phyloP scores from a whole-genome alignment of 2,888 invertebrate species.

The Xestoiulus laeticollis region DNA sequence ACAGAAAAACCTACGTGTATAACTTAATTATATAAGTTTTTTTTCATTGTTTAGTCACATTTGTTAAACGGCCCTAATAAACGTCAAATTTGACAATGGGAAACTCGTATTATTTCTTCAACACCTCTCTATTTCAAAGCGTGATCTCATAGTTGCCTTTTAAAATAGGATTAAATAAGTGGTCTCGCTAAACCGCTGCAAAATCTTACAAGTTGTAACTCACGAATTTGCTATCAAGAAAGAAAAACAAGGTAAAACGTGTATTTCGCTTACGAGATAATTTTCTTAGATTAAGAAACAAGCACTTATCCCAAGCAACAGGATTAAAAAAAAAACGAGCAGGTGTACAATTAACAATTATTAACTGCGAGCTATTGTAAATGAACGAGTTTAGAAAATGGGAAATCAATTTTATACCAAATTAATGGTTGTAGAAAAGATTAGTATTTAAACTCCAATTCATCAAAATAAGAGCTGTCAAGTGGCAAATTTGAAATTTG shows the following conservation, averaged over 20 bases:
- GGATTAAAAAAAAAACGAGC: not conserved
- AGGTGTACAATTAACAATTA: not conserved
- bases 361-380: not conserved
- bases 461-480: not conserved
- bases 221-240: not conserved
- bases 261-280: not conserved
- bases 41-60: too few relatives aligned
- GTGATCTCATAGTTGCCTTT: not conserved
- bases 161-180: not conserved
- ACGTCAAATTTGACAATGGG: not conserved
- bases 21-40: too few relatives aligned
- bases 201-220: not conserved
- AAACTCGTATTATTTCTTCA: not conserved
- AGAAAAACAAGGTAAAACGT: not conserved
- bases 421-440: not conserved
- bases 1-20: too few relatives aligned
- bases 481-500: not conserved
- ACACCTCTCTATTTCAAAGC: not conserved
- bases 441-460: not conserved
- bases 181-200: not conserved
- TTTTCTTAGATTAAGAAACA: not conserved
- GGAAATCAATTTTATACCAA: not conserved
- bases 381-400: not conserved
- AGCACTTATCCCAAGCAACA: not conserved
- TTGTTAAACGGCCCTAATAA: not conserved